phyloP scores from a whole-genome alignment of 1,140 invertebrate genomes.

The Eumeta japonica region DNA sequence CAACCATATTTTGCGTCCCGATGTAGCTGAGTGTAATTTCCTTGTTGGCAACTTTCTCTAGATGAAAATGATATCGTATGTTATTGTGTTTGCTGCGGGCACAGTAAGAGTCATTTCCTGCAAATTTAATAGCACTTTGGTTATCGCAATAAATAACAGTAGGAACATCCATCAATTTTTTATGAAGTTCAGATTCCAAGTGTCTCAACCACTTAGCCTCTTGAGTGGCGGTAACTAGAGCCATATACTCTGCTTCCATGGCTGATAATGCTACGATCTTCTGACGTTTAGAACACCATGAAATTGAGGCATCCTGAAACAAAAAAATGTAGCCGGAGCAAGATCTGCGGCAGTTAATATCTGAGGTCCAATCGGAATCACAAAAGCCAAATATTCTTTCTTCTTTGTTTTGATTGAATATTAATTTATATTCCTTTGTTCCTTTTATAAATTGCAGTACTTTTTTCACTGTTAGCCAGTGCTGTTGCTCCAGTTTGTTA shows the following conservation, averaged over 20 bases:
- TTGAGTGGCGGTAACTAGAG: neutral
- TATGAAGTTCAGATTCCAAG: neutral
- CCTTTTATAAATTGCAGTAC: conserved; percentile 25
- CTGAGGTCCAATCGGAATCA: conserved; percentile 9
- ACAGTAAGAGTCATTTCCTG: too few relatives aligned
- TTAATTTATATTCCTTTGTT: too few relatives aligned
- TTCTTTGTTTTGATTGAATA: too few relatives aligned
- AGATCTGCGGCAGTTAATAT: conserved; percentile 8
- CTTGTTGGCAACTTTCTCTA: neutral
- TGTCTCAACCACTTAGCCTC: neutral
- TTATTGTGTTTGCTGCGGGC: neutral
- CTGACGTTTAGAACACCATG: neutral
- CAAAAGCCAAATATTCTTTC: too few relatives aligned
- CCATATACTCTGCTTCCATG: neutral
- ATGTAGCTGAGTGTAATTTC: neutral
- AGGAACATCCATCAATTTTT: neutral
- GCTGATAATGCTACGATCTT: neutral
- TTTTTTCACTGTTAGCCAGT: conserved; percentile 20
- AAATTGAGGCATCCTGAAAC: conserved; percentile 4
- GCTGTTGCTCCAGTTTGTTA: conserved; percentile 14
- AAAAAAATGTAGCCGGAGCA: conserved; percentile 8
- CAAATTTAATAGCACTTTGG: conserved; percentile 2
- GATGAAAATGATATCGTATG: neutral
- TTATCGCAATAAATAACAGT: conserved; percentile 2
- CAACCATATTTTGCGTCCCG: neutral